These are phyloP conservation scores for Troides oblongomaculatus DNA, from an alignment of 2,888 invertebrate species.

Conservation along the genomic window DNA sequence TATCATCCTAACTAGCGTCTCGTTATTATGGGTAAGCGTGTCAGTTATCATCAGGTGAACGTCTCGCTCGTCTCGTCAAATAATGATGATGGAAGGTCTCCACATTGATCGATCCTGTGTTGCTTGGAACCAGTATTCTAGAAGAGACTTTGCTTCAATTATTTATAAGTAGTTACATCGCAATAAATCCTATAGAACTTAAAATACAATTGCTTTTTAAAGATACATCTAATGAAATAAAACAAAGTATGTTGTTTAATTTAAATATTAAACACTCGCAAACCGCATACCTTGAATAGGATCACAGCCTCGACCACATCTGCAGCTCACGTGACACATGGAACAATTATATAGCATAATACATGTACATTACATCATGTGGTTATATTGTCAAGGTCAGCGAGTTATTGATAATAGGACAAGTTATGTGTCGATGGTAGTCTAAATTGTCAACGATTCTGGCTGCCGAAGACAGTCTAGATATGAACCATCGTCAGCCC, in stretches of 20 bases:
- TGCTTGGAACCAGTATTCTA: neutral
- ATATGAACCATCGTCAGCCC: too few species aligned
- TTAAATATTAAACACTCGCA: neutral
- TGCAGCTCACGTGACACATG: slow-evolving; percentile 12
- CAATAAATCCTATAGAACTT: neutral
- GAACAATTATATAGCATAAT: slow-evolving; percentile 17
- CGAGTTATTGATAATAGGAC: slow-evolving; percentile 12
- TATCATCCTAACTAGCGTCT: too few species aligned
- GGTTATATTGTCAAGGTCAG: slow-evolving; percentile 19
- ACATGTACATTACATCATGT: slow-evolving; percentile 21
- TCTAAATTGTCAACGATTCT: slow-evolving; percentile 19
- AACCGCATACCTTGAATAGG: slow-evolving; percentile 1
- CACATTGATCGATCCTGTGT: too few species aligned
- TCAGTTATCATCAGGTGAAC: too few species aligned
- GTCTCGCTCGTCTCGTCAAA: too few species aligned
- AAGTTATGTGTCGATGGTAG: slow-evolving; percentile 6
- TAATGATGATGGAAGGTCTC: too few species aligned
- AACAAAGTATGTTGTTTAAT: neutral
- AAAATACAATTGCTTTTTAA: neutral
- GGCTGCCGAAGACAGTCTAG: too few species aligned
- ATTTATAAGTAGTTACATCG: neutral
- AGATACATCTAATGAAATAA: neutral
- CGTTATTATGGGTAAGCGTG: too few species aligned
- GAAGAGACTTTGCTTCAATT: neutral
- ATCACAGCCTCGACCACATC: slow-evolving; percentile 13